Base-by-base conservation (phyloP, 2,113 vertebrate species). In the Apus apus region DNA sequence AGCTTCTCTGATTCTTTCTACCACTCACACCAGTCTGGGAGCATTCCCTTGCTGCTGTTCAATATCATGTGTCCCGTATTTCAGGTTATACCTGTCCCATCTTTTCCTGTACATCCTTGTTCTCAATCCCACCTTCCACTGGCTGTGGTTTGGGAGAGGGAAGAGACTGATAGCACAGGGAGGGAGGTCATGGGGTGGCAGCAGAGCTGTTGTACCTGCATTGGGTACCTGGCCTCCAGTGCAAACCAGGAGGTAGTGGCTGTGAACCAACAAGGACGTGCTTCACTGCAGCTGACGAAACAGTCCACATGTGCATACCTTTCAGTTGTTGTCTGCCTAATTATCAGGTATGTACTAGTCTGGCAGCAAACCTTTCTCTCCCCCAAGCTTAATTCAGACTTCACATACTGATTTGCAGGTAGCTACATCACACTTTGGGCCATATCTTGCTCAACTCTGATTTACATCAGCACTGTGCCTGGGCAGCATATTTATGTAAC, bases 261-360 rank as follows among this genome's bases (percentile, higher is more conserved):
- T 36, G 36, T 19, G 62, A 21, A 32, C 9, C n/a, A 9, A 3
- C 0, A 5, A 66, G 34, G 85, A 40, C 0, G 6, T 29, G 77
- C 15, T 71, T 90, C 32, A 3, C 43, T 81, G 51, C 12, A 38
- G 64, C 56, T 66, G 66, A 50, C 32, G n/a, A 20, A 19, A 70
- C 60, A 36, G 21, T 34, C 56, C 38, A 5, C 3, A 0, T 27
- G 32, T 27, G 14, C 8, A 1, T 30, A 4, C n/a, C 73, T 77
- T 7, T 38, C 65, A 18, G 38, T 38, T 50, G 30, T 10, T 54
- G 72, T 45, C 58, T 88, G 57, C 53, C 56, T 25, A 7, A 5
- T 30, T 16, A 7, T 57, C 34, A 11, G 38, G 17, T 34, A 3
- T 3, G 10, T 22, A 5, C 26, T 68, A 29, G 8, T 43, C 23